Conservation (phyloP, 2,888 invertebrate species). For the Incurvaria masculella region DNA sequence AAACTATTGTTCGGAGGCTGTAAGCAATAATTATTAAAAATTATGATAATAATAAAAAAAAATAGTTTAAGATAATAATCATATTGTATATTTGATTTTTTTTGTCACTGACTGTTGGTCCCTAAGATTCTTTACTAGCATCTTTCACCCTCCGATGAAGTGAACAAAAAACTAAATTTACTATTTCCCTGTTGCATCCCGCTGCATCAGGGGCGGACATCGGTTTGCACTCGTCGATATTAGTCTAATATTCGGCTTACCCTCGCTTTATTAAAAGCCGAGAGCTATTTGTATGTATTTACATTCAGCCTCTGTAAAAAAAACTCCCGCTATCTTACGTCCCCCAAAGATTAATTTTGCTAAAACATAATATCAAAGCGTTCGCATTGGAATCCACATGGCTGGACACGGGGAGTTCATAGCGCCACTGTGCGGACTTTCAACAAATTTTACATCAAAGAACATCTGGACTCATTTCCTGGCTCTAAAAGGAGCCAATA, state of each 20-base stretch:
- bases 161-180: neutral
- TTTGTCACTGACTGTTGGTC: too few species aligned
- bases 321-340: conserved; percentile 33
- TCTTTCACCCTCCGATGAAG: neutral
- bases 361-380: conserved; percentile 35
- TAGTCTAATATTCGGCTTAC: conserved; percentile 51
- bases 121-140: neutral
- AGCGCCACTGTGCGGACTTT: too few species aligned
- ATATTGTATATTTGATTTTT: too few species aligned
- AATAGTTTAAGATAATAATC: too few species aligned
- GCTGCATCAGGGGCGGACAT: conserved; percentile 36
- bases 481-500: too few species aligned
- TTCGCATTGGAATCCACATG: neutral
- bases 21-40: too few species aligned
- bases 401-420: too few species aligned
- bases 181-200: neutral
- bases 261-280: conserved; percentile 53
- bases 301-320: conserved; percentile 29
- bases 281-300: conserved; percentile 53
- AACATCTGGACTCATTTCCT: too few species aligned
- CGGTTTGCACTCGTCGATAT: conserved; percentile 53
- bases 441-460: too few species aligned
- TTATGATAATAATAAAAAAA: too few species aligned
- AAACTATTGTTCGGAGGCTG: too few species aligned
- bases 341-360: conserved; percentile 48